Conservation (phyloP, 2,888 invertebrate species). For the Isoperla grammatica region DNA sequence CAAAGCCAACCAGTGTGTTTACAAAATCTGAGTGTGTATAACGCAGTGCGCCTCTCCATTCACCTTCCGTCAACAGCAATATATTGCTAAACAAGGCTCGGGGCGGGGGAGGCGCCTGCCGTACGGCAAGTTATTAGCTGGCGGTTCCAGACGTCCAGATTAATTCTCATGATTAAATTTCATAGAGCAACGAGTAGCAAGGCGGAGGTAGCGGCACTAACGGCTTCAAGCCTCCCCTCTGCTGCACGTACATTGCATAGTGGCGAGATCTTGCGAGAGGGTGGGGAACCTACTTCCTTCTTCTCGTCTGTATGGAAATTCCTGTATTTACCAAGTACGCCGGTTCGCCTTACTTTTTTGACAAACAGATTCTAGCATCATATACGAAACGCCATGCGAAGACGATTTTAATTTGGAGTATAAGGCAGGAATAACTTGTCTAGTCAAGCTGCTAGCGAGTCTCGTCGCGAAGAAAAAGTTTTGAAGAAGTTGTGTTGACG, state of each 20-base stretch:
- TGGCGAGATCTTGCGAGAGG: background rate
- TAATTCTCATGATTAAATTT: constrained; percentile 33
- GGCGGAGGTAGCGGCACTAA: constrained; percentile 12
- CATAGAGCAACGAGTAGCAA: constrained; percentile 29
- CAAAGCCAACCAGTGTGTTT: too few relatives aligned
- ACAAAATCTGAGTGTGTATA: too few relatives aligned
- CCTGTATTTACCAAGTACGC: constrained; percentile 10
- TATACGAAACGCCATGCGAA: constrained; percentile 21
- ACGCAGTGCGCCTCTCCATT: constrained; percentile 3
- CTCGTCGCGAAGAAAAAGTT: constrained; percentile 23
- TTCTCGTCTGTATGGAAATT: constrained; percentile 18
- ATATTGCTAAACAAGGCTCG: constrained; percentile 30
- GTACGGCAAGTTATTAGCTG: constrained; percentile 29
- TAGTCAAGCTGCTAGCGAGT: constrained; percentile 24
- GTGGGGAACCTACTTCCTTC: background rate
- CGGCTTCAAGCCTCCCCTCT: background rate
- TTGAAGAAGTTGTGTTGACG: constrained; percentile 19
- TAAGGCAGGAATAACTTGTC: constrained; percentile 23
- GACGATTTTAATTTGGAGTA: constrained; percentile 26
- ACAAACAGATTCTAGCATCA: constrained; percentile 24
- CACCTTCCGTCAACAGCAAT: constrained; percentile 32
- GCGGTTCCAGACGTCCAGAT: constrained; percentile 33
- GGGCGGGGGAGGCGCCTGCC: constrained; percentile 10
- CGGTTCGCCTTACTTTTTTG: constrained; percentile 4
- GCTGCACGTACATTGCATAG: background rate